These are phyloP conservation scores for Anhinga anhinga DNA, from an alignment of 2,113 vertebrate species.

Conservation along the genomic window DNA sequence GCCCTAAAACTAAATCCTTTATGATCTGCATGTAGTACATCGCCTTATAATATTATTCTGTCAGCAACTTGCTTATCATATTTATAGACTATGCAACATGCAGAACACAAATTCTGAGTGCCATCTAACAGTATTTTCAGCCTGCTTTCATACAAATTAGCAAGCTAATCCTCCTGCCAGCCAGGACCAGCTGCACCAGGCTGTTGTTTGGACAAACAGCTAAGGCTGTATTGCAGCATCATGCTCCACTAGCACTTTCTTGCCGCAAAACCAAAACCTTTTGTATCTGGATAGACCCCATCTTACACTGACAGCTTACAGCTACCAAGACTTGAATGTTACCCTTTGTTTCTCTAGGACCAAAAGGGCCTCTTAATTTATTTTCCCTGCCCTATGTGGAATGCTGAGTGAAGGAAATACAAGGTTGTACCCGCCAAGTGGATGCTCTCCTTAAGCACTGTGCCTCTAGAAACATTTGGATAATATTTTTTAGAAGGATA, in stretches of 20 bases:
- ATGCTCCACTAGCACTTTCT: background rate
- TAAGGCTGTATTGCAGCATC: background rate
- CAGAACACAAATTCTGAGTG: slow-evolving; percentile 58
- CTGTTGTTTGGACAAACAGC: background rate
- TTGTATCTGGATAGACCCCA: background rate
- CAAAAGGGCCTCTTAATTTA: background rate
- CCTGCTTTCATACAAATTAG: background rate
- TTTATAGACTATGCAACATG: slow-evolving; percentile 58
- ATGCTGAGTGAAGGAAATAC: background rate
- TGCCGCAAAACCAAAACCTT: background rate
- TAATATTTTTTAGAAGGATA: background rate
- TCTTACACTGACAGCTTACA: background rate
- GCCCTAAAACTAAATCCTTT: slow-evolving; percentile 70
- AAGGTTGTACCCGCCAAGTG: background rate
- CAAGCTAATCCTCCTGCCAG: background rate
- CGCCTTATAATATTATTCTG: slow-evolving; percentile 69
- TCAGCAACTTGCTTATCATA: slow-evolving; percentile 71
- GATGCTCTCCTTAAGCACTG: background rate
- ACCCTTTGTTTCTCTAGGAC: background rate
- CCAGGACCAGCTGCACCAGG: background rate
- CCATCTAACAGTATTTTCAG: slow-evolving; percentile 37
- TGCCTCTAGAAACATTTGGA: background rate
- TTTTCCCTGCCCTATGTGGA: background rate
- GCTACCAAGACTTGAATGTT: background rate
- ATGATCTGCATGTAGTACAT: slow-evolving; percentile 71